phyloP scores from a whole-genome alignment of 2,113 vertebrate species.

The Sapayoa aenigma region DNA sequence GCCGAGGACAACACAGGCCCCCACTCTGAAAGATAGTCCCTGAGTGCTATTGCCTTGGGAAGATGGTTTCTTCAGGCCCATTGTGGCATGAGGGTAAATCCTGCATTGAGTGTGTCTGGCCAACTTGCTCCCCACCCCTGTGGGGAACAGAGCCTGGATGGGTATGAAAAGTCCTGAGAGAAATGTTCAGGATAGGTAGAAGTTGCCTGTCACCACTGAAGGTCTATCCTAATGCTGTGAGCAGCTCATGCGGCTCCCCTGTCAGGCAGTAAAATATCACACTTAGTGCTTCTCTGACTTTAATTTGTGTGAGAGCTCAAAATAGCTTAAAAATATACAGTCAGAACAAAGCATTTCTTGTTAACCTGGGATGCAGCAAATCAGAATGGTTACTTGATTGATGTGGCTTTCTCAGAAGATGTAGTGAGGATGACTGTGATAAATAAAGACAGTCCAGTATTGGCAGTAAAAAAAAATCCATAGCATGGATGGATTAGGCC shows the following conservation, averaged over 20 bases:
- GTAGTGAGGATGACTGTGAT: neutral
- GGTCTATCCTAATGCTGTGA: neutral
- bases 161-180: neutral
- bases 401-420: neutral
- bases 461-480: neutral
- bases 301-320: neutral
- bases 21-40: neutral
- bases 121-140: neutral
- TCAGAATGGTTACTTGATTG: neutral
- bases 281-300: neutral
- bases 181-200: neutral
- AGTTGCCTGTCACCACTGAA: neutral
- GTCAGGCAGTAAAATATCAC: neutral
- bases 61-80: neutral
- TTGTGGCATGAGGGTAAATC: neutral
- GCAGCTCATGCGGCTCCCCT: neutral
- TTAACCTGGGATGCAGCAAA: neutral
- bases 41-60: neutral
- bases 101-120: accelerated
- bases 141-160: neutral
- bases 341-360: neutral
- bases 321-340: neutral
- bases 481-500: neutral
- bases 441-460: neutral
- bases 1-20: neutral